Base-by-base conservation (phyloP, 2,888 invertebrate genomes). In the Drosophila silvestris region DNA sequence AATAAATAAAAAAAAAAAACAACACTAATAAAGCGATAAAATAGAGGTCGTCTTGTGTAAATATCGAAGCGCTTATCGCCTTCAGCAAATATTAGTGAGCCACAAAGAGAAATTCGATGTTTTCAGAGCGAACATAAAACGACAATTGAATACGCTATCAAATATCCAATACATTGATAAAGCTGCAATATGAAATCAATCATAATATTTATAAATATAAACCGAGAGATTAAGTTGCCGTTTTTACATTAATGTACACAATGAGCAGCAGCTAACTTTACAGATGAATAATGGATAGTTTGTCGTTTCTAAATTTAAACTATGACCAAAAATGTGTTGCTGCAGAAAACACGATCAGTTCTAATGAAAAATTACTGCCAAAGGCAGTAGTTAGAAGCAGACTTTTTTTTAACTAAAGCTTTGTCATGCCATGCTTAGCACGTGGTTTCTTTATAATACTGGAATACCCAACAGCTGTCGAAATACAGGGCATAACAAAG, bases 21-120 rank as follows among this genome's bases (percentile, higher is more conserved):
- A 59, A 35, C 72, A 67, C 67, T 72, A 77, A 74, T 75, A 79
- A 59, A 65, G 30, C 52, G 63, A 79, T 79, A 72, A 81, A 77
- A 67, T 70, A 58, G 65, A 81, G 81, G 70, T 79, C 81, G 66
- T 37, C 26, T 47, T 33, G 47, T 14, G 37, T 62, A 81, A 76
- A 79, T 52, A 79, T 50, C 50, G 33, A 19, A 16, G 9, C 35
- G 53, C 63, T 70, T 80, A 66, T 67, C 71, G 62, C 47, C 6
- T 56, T 39, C 5, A 33, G 44, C 63, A 69, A 78, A 73, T 68
- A 68, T 62, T 77, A 10, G 37, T 39, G 41, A 67, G 68, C 51
- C 30, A 35, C 50, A 70, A 68, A 39, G 22, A 69, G 62, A 80
- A 67, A 30, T 14, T 50, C 3, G 19, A 26, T n/a, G n/a, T 7